Conservation (phyloP, 2,888 invertebrate species). For the Linyphia triangularis region DNA sequence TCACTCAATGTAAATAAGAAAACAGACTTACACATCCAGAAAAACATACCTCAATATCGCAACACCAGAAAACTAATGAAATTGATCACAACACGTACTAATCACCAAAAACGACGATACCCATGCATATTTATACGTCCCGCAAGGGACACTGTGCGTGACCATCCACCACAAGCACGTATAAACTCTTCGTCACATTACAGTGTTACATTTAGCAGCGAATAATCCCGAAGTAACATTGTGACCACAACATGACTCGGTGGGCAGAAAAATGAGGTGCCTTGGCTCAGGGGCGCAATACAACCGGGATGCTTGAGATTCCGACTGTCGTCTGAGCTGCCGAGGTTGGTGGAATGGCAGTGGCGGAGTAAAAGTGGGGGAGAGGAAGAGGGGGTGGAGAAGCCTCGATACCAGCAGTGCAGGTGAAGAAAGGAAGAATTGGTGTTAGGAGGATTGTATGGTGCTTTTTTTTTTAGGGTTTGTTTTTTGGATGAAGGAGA, state of each 20-base stretch:
- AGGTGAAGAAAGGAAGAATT: slow-evolving; percentile 66
- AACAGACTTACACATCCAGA: too few relatives aligned
- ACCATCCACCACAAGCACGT: too few relatives aligned
- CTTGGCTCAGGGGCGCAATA: not conserved
- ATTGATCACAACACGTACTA: not conserved
- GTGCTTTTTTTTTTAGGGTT: not conserved
- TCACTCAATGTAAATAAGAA: too few relatives aligned
- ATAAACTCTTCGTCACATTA: not conserved
- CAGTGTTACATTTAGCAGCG: too few relatives aligned
- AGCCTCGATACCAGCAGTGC: slow-evolving; percentile 71
- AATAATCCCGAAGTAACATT: too few relatives aligned
- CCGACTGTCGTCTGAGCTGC: slow-evolving; percentile 30
- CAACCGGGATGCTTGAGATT: slow-evolving; percentile 15
- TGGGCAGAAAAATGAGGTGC: not conserved
- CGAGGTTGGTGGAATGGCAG: slow-evolving; percentile 25
- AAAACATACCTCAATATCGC: too few relatives aligned
- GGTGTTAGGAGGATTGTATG: slow-evolving; percentile 32
- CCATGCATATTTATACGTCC: not conserved
- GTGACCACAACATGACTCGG: slow-evolving; percentile 4
- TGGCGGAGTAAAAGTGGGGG: slow-evolving; percentile 21
- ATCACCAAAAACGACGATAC: not conserved
- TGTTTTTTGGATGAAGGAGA: not conserved
- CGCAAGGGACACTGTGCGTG: not conserved
- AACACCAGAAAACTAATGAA: not conserved
- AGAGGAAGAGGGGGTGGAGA: slow-evolving; percentile 16